These are phyloP conservation scores for Poecilus cupreus DNA, from an alignment of 2,888 invertebrate species.

Conservation along the genomic window DNA sequence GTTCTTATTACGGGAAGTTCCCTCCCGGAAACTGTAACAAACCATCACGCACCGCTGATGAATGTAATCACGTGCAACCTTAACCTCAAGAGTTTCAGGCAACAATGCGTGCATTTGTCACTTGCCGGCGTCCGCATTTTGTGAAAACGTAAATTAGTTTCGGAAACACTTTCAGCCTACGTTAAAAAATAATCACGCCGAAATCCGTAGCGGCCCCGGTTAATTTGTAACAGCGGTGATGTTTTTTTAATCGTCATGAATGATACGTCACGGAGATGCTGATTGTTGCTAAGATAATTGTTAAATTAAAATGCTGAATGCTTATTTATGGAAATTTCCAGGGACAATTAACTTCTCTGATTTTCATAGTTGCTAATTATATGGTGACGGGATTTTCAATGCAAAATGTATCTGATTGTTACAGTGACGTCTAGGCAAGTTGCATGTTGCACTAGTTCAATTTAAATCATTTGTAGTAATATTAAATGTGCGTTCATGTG, in stretches of 20 bases:
- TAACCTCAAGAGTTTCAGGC: conserved; percentile 25
- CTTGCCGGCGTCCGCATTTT: conserved; percentile 43
- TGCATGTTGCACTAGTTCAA: too few relatives aligned
- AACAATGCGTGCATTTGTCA: conserved; percentile 27
- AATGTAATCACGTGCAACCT: conserved; percentile 15
- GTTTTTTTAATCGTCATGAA: conserved; percentile 32
- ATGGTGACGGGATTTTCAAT: neutral
- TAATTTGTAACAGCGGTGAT: conserved; percentile 25
- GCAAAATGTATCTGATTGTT: too few relatives aligned
- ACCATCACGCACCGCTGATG: conserved; percentile 26
- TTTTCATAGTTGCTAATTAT: conserved; percentile 1
- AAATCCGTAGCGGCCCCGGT: conserved; percentile 44
- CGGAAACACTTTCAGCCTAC: conserved; percentile 49
- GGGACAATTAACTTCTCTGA: neutral
- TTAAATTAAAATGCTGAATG: conserved; percentile 16
- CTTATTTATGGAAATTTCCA: conserved; percentile 29
- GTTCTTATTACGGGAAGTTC: conserved; percentile 21
- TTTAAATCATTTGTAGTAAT: neutral
- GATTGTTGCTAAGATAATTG: conserved; percentile 2
- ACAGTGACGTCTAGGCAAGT: too few relatives aligned
- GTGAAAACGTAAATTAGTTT: conserved; percentile 36
- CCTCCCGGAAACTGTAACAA: conserved; percentile 51
- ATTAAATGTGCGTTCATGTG: too few relatives aligned
- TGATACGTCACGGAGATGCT: conserved; percentile 9
- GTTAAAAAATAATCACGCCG: conserved; percentile 26